A percentile compares a stretch with the other conserved stretches of the same genome.
Conservation (phyloP, 2,888 invertebrate species). For the Aplocera efformata region DNA sequence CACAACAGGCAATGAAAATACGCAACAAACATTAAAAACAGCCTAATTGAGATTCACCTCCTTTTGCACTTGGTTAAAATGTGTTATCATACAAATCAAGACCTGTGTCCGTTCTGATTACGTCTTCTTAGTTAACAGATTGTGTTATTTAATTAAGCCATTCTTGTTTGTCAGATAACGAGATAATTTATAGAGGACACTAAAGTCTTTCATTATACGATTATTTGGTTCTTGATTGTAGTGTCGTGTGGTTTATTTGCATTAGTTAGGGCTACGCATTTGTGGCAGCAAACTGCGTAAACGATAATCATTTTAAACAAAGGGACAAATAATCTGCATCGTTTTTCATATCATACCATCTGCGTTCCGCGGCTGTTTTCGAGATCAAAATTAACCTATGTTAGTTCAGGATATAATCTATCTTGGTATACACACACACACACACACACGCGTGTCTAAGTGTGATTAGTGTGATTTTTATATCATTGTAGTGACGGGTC, state of each 20-base stretch:
- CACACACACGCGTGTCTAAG: too few species aligned
- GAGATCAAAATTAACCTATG: too few species aligned
- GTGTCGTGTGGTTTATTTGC: constrained; percentile 56
- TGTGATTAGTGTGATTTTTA: too few species aligned
- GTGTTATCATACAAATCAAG: constrained; percentile 11
- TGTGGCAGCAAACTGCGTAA: constrained; percentile 17
- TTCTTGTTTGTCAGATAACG: constrained; percentile 67
- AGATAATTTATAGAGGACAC: constrained; percentile 70
- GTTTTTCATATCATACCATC: too few species aligned
- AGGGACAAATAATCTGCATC: too few species aligned
- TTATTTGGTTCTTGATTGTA: constrained; percentile 67
- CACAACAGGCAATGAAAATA: not conserved
- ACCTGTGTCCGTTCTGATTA: constrained; percentile 68
- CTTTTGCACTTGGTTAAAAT: too few species aligned
- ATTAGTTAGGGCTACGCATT: constrained; percentile 30
- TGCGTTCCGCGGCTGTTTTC: too few species aligned
- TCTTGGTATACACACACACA: too few species aligned
- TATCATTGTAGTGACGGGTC: too few species aligned
- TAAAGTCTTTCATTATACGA: constrained; percentile 65
- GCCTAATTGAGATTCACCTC: too few species aligned
- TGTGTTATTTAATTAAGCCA: constrained; percentile 66
- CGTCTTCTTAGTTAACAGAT: constrained; percentile 60
- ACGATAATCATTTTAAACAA: not conserved
- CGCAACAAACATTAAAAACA: constrained; percentile 2
- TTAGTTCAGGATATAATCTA: too few species aligned